Percentiles rank a stretch among this genome's conserved stretches.
Conservation (phyloP, 1,140 invertebrate genomes). For the Platyura marginata region DNA sequence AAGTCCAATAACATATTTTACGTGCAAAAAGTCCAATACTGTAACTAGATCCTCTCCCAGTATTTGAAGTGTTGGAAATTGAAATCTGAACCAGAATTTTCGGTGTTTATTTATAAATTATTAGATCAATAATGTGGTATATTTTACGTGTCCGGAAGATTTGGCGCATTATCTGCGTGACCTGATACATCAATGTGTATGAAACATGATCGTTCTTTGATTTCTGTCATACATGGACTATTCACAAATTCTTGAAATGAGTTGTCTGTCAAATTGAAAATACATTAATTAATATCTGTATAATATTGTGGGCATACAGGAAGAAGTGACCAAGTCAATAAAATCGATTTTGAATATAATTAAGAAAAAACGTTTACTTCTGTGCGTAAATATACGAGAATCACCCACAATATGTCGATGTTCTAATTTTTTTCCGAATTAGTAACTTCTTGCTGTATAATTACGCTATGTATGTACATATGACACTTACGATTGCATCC, state of each 20-base stretch:
- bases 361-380: no score
- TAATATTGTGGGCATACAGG: no score
- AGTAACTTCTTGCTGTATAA: no score
- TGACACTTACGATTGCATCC: conserved; percentile 70
- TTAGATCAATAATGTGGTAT: not conserved
- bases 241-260: conserved; percentile 59
- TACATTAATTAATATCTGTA: no score
- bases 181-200: conserved; percentile 79
- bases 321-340: no score
- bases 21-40: conserved; percentile 62
- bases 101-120: no score
- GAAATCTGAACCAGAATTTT: conserved; percentile 33
- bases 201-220: conserved; percentile 69
- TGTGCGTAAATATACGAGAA: no score
- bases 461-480: no score
- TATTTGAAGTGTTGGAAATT: conserved; percentile 65
- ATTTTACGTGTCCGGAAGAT: conserved; percentile 41
- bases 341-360: no score
- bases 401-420: no score
- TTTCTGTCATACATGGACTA: conserved; percentile 63
- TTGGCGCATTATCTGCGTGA: conserved; percentile 63
- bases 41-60: conserved; percentile 68
- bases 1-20: conserved; percentile 61
- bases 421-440: no score
- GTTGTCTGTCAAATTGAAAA: conserved; percentile 41